Evolutionary conservation across 2,888 invertebrate genomes (phyloP), one percentile per base, ranked within the genome.

Genomic region (Campopleginae sp.): DNA sequence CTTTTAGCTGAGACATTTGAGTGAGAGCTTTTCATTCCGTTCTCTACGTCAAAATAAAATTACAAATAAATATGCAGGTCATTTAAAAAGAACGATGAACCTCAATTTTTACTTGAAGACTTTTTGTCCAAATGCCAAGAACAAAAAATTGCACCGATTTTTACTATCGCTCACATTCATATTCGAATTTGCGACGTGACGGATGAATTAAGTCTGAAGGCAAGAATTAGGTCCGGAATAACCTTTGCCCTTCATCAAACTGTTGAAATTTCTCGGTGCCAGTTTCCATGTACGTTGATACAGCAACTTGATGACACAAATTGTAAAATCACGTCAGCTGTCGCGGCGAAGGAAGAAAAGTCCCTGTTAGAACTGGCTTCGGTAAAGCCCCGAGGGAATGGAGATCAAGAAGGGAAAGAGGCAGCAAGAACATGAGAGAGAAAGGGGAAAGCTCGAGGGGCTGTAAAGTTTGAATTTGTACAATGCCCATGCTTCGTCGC

Each of bases 261-360:
- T 19, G 12, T 10, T n/a, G 31, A 19, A 2, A 33, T 42, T 33
- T 65, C 12, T 54, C 10, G 10, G 23, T 65, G 17, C 3, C 31
- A 19, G 42, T 38, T 31, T 44, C 42, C 27, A 17, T 38, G 17
- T 65, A 17, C 19, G 54, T 80, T 31, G 54, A 65, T 31, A 44
- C 12, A 51, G 12, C 42, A 19, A 48, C 42, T 54, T 42, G 80
- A 65, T 72, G 80, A 54, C 51, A 12, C 23, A 80, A 80, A 74
- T 80, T 80, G 63, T 33, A 51, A 80, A 80, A 80, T 80, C 80
- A 74, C 66, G 58, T 74, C 54, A 74, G 12, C 71, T 38, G 80
- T 72, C 31, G 38, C 48, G 12, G 48, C 46, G 38, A 23, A 33
- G 33, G 17, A 38, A 19, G 31, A 42, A 51, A 33, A 38, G 65